Evolutionary conservation across 2,888 invertebrate genomes (phyloP).

Genomic region (Fragum sueziense): DNA sequence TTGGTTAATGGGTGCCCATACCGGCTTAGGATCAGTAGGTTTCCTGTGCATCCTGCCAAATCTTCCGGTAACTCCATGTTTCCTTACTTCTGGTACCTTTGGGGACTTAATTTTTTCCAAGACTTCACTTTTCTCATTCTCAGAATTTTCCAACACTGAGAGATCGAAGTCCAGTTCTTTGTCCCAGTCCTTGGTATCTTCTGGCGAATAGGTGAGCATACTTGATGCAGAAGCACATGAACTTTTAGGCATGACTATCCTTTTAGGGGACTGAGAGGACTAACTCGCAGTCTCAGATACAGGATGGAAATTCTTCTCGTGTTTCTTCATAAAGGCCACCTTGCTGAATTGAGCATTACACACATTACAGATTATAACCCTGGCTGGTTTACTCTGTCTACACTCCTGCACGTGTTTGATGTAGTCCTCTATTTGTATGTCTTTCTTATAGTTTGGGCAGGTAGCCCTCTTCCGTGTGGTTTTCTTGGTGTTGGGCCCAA

Average conservation of each 20-base stretch:
- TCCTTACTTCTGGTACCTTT: no score
- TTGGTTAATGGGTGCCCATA: neutral
- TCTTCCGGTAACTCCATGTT: no score
- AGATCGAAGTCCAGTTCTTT: neutral
- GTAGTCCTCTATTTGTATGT: neutral
- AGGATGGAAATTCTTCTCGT: neutral
- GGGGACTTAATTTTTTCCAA: no score
- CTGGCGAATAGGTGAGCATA: no score
- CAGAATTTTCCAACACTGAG: no score
- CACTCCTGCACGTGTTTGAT: neutral
- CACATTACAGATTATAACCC: neutral
- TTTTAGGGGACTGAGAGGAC: no score
- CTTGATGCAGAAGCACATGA: neutral
- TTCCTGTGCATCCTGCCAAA: neutral
- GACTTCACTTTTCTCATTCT: neutral
- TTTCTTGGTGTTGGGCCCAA: constrained; percentile 6
- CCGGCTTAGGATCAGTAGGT: neutral
- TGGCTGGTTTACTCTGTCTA: neutral
- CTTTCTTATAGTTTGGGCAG: constrained; percentile 24
- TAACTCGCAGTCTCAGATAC: no score
- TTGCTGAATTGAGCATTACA: neutral
- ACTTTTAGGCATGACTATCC: neutral
- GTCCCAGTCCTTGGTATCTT: neutral
- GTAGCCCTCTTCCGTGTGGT: neutral
- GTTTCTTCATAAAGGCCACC: neutral